Conservation (phyloP, 2,888 invertebrate species). For the Drosophila kokeensis region DNA sequence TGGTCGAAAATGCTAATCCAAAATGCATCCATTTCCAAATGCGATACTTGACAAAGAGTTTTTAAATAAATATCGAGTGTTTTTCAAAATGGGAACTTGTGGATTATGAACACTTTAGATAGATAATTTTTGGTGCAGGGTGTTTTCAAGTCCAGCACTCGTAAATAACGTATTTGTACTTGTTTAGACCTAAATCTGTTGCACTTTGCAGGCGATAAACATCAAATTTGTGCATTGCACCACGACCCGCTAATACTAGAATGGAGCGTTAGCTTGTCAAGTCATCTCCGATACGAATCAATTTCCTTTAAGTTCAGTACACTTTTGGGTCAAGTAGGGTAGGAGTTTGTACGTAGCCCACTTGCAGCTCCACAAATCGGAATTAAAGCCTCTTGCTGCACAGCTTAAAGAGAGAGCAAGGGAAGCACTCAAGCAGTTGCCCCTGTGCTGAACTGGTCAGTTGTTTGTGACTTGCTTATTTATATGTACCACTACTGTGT, state of each 20-base stretch:
- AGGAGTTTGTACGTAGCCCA: constrained; percentile 16
- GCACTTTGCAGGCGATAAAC: constrained; percentile 67
- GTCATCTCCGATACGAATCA: constrained; percentile 79
- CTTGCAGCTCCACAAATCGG: constrained; percentile 7
- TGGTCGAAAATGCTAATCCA: not conserved
- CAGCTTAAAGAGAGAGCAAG: constrained; percentile 38
- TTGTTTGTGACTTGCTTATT: constrained; percentile 73
- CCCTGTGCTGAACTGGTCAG: constrained; percentile 51
- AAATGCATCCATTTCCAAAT: not conserved
- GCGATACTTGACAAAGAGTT: not conserved
- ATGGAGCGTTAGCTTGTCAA: constrained; percentile 61
- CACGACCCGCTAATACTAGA: constrained; percentile 21
- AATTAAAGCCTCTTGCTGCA: constrained; percentile 48
- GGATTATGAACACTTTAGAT: not conserved
- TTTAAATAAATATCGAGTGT: not conserved
- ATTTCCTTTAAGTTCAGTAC: constrained; percentile 79
- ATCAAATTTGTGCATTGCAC: constrained; percentile 66
- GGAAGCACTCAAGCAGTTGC: constrained; percentile 14
- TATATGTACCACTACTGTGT: constrained; percentile 28
- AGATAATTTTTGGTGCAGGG: not conserved
- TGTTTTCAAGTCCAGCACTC: not conserved
- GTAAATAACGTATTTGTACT: not conserved
- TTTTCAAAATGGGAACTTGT: not conserved
- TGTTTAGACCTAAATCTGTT: constrained; percentile 66
- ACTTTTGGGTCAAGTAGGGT: constrained; percentile 72